Conservation (phyloP, 1,140 invertebrate genomes). For the Atopsyche davidsoni region DNA sequence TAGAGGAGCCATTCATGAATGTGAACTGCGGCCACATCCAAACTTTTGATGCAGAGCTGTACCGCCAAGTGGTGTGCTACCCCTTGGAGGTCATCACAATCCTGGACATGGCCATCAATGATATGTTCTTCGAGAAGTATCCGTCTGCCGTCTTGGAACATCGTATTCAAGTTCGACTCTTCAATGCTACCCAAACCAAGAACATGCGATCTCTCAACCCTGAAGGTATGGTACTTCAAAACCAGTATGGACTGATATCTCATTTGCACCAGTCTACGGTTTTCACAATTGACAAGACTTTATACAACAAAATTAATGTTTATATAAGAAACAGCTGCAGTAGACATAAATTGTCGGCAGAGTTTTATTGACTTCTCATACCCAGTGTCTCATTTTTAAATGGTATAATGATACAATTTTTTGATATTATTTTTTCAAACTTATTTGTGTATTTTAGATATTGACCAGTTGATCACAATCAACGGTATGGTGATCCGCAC, state of each 20-base stretch:
- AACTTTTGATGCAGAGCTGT: constrained; percentile 82
- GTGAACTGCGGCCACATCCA: constrained; percentile 90
- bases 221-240: constrained; percentile 60
- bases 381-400: too few species aligned
- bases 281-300: too few species aligned
- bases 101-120: constrained; percentile 95
- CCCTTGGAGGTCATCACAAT: constrained; percentile 96
- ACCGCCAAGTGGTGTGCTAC: constrained; percentile 88
- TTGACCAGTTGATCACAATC: constrained; percentile 96
- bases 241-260: too few species aligned
- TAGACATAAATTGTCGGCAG: too few species aligned
- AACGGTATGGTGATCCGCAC: constrained; percentile 96
- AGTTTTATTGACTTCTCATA: too few species aligned
- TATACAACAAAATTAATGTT: too few species aligned
- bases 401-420: too few species aligned
- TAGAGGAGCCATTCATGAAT: constrained; percentile 93
- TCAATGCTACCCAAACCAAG: constrained; percentile 85
- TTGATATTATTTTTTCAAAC: too few species aligned
- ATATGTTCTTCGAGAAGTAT: constrained; percentile 92
- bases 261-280: too few species aligned
- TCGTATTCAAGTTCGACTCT: constrained; percentile 96
- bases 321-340: too few species aligned
- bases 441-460: constrained; percentile 91
- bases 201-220: constrained; percentile 97
- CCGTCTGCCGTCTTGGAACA: constrained; percentile 82